Evolutionary conservation across 1,140 invertebrate species (phyloP).

Genomic region (Pseudobourletiella spinata): DNA sequence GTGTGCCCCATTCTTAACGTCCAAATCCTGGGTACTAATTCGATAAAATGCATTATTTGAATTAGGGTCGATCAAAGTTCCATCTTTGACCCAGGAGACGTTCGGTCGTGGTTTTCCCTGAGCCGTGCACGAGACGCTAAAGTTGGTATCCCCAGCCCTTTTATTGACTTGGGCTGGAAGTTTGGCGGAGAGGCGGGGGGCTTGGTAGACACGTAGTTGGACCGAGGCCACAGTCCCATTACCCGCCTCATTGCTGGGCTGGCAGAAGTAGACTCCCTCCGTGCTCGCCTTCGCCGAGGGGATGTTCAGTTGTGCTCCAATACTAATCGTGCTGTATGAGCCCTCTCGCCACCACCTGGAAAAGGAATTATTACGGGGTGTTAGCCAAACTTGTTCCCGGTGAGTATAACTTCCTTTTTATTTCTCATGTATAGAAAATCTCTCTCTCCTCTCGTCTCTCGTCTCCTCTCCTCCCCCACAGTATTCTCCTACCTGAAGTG

Average conservation of each 20-base stretch:
- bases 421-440: too few species aligned
- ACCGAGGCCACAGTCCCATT: conserved; percentile 71
- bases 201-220: conserved; percentile 72
- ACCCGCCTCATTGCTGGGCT: conserved; percentile 79
- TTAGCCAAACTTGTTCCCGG: too few species aligned
- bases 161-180: conserved; percentile 46
- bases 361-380: too few species aligned
- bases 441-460: too few species aligned
- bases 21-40: conserved; percentile 63
- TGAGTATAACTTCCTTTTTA: too few species aligned
- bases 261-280: conserved; percentile 80
- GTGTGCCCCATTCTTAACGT: conserved; percentile 58
- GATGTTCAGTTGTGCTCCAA: conserved; percentile 75
- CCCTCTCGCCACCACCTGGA: conserved; percentile 68
- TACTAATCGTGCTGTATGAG: conserved; percentile 54
- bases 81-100: conserved; percentile 79
- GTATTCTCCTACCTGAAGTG: conserved; percentile 61
- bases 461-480: too few species aligned
- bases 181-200: conserved; percentile 69
- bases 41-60: conserved; percentile 54
- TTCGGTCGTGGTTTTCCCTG: conserved; percentile 75
- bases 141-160: conserved; percentile 68
- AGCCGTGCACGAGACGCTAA: conserved; percentile 69
- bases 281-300: conserved; percentile 67
- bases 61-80: conserved; percentile 60